A percentile compares a stretch with the other conserved stretches of the same genome.
These are phyloP conservation scores for Hypselothyrea guttata DNA, from an alignment of 2,888 invertebrate species.

Conservation along the genomic window DNA sequence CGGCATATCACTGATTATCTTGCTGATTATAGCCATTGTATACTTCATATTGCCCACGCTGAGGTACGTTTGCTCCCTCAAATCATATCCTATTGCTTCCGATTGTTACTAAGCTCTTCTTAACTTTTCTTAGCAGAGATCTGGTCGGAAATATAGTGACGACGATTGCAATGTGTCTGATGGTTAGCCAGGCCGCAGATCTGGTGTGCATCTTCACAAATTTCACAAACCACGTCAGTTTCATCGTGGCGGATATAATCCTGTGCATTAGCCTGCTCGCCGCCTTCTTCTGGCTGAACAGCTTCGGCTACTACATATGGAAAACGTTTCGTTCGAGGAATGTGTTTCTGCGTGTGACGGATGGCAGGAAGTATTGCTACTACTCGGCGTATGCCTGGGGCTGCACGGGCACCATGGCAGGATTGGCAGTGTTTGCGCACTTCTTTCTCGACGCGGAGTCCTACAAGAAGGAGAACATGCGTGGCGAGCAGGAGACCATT, in stretches of 20 bases:
- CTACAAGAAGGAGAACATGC: constrained; percentile 83
- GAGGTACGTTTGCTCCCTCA: constrained; percentile 82
- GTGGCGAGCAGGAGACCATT: constrained; percentile 88
- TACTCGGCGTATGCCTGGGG: constrained; percentile 92
- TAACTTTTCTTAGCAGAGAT: constrained; percentile 84
- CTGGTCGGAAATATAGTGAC: constrained; percentile 93
- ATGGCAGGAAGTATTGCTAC: constrained; percentile 93
- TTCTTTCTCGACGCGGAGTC: constrained; percentile 87
- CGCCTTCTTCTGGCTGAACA: constrained; percentile 93
- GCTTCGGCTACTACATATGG: constrained; percentile 94
- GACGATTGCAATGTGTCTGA: constrained; percentile 90
- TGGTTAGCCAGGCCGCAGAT: constrained; percentile 90
- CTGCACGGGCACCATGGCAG: constrained; percentile 87
- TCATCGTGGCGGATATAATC: constrained; percentile 90
- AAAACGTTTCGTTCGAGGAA: constrained; percentile 93
- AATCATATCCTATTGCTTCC: too few species aligned
- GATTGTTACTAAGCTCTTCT: too few species aligned
- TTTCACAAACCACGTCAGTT: constrained; percentile 90
- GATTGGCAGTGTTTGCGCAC: constrained; percentile 90
- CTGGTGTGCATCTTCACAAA: constrained; percentile 91
- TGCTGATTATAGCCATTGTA: constrained; percentile 88
- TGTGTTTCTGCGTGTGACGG: constrained; percentile 92
- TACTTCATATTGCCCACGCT: constrained; percentile 92
- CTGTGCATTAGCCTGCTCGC: constrained; percentile 89
- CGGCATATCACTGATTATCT: constrained; percentile 87